Percentiles rank a stretch among this genome's conserved stretches.
Evolutionary conservation across 1,140 invertebrate genomes (phyloP).

Genomic region (Drosophila tropicalis): DNA sequence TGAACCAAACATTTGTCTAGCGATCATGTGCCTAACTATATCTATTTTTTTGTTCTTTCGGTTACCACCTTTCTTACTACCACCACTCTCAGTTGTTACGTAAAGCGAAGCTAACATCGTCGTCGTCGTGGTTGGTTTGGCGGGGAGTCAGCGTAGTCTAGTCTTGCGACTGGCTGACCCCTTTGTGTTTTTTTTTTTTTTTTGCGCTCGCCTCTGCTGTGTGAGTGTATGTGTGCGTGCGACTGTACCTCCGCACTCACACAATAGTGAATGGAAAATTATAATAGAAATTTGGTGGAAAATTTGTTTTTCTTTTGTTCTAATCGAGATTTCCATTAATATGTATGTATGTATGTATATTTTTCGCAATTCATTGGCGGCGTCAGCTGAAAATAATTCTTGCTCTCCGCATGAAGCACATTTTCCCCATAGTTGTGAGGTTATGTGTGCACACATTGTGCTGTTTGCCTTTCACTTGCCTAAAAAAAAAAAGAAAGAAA

Average conservation of each 20-base stretch:
- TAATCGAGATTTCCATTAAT: conserved; percentile 31
- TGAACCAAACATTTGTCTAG: conserved; percentile 16
- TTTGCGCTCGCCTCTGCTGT: conserved; percentile 36
- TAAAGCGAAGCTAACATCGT: conserved; percentile 76
- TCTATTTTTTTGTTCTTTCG: conserved; percentile 40
- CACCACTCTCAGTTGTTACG: conserved; percentile 69
- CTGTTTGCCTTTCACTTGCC: conserved; percentile 69
- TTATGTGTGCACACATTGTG: conserved; percentile 51
- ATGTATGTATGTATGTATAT: conserved; percentile 16
- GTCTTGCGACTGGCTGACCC: conserved; percentile 58
- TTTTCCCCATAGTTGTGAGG: conserved; percentile 68
- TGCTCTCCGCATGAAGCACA: conserved; percentile 62
- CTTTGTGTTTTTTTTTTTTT: conserved; percentile 55
- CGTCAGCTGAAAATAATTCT: conserved; percentile 22
- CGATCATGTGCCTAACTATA: conserved; percentile 70
- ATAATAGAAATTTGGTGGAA: conserved; percentile 59
- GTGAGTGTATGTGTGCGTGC: conserved; percentile 66
- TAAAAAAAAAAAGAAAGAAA: conserved; percentile 44
- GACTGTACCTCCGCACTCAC: conserved; percentile 73
- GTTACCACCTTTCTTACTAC: conserved; percentile 63
- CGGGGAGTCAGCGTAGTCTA: conserved; percentile 50
- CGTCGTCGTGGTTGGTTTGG: conserved; percentile 51
- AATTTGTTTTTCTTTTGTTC: conserved; percentile 31
- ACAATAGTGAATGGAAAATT: conserved; percentile 41
- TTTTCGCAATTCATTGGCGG: conserved; percentile 18